These are phyloP conservation scores for Phrynosoma blainvillii DNA, from an alignment of 2,113 vertebrate genomes.

Conservation along the genomic window DNA sequence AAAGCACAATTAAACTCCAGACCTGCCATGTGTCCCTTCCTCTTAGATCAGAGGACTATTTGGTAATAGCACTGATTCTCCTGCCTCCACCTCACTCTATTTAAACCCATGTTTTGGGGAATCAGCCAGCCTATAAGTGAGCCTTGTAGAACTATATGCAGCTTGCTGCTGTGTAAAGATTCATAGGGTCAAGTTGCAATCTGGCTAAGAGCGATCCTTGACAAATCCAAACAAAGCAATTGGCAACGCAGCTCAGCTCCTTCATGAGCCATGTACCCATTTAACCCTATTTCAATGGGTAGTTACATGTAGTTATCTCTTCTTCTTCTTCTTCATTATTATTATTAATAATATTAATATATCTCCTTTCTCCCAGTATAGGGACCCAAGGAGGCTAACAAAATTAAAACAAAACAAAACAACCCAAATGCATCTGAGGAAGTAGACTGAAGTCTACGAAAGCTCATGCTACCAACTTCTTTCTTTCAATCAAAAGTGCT, in stretches of 20 bases:
- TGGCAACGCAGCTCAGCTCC: not conserved
- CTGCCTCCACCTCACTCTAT: not conserved
- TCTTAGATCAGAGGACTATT: not conserved
- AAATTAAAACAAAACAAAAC: no score
- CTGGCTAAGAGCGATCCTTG: not conserved
- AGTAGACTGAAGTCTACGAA: no score
- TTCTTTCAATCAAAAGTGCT: no score
- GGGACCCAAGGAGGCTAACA: no score
- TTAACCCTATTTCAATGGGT: not conserved
- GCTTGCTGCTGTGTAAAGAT: not conserved
- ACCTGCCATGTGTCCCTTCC: not conserved
- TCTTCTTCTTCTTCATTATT: no score
- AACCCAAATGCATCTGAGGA: no score
- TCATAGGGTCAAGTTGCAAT: not conserved
- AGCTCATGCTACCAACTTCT: no score
- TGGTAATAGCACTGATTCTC: not conserved
- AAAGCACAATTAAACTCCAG: not conserved
- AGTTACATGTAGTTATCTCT: not conserved
- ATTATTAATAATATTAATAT: no score
- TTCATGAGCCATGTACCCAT: not conserved
- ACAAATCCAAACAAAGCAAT: not conserved
- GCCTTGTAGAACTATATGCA: not conserved
- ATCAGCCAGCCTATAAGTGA: not conserved
- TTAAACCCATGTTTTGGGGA: not conserved
- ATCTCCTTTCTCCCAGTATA: no score